A percentile compares a stretch with the other conserved stretches of the same genome.
phyloP scores from a whole-genome alignment of 2,888 invertebrate genomes.

The Eudasyphora cyanicolor region DNA sequence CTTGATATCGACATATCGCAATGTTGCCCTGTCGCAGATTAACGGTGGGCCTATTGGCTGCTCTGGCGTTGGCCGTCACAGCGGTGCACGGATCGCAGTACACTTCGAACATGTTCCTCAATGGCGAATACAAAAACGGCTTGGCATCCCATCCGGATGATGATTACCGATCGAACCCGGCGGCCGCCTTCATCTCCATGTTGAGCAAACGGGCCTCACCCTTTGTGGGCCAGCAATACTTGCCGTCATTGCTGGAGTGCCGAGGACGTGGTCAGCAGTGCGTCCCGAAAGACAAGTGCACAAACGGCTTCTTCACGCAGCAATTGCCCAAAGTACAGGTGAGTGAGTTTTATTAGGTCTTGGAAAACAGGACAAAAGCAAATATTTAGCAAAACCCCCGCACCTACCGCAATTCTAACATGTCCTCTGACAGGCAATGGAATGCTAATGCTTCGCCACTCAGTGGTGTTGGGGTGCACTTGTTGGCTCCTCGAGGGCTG shows the following conservation, averaged over 20 bases:
- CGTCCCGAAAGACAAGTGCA: constrained; percentile 74
- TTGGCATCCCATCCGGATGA: constrained; percentile 71
- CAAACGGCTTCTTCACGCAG: constrained; percentile 73
- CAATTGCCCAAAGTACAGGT: constrained; percentile 75
- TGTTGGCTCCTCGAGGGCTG: background rate
- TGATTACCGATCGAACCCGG: constrained; percentile 70
- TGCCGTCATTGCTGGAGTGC: constrained; percentile 76
- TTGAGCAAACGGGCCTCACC: constrained; percentile 77
- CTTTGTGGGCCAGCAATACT: constrained; percentile 75
- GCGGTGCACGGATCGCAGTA: constrained; percentile 69
- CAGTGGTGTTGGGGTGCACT: background rate
- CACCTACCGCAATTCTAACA: background rate
- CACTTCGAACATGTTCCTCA: constrained; percentile 76
- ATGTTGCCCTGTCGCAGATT: constrained; percentile 71
- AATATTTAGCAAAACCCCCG: background rate
- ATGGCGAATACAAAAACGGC: constrained; percentile 76
- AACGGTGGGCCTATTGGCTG: constrained; percentile 68
- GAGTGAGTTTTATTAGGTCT: too few species aligned
- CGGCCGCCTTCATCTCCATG: constrained; percentile 76
- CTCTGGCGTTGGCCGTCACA: constrained; percentile 55
- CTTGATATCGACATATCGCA: too few species aligned
- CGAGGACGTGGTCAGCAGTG: constrained; percentile 74
- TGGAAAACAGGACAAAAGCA: background rate
- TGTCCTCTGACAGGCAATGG: background rate
- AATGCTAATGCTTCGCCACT: too few species aligned